Evolutionary conservation across 2,113 vertebrate genomes (phyloP).

Genomic region (Promerops cafer): DNA sequence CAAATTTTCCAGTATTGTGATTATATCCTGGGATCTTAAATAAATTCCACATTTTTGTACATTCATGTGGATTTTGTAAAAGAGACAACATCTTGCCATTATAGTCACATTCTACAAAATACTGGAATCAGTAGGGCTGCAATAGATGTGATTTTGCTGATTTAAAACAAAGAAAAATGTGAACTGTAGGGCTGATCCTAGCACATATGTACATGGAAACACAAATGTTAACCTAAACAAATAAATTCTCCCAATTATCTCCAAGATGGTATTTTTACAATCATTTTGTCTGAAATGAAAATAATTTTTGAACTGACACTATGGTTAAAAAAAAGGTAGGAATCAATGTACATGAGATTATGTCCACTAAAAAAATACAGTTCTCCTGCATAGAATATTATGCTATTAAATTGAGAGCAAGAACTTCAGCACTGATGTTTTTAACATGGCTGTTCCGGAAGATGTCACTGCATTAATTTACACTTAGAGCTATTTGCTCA

Average conservation of each 20-base stretch:
- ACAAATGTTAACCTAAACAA: background rate
- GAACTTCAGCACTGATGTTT: background rate
- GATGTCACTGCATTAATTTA: slow-evolving; percentile 9
- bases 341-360: background rate
- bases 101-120: background rate
- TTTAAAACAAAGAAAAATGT: background rate
- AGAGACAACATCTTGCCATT: background rate
- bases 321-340: background rate
- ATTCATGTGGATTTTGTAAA: background rate
- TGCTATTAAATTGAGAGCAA: background rate
- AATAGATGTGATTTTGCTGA: background rate
- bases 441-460: background rate
- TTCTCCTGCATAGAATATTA: background rate
- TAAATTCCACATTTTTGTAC: background rate
- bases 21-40: background rate
- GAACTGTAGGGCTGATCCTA: background rate
- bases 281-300: background rate
- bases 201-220: background rate
- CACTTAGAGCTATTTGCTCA: background rate
- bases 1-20: background rate
- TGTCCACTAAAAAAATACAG: background rate
- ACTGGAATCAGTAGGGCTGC: background rate
- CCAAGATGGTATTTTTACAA: background rate
- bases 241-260: background rate
- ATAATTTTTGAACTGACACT: background rate